phyloP scores from a whole-genome alignment of 1,140 invertebrate genomes.

The Thereuonema tuberculata region DNA sequence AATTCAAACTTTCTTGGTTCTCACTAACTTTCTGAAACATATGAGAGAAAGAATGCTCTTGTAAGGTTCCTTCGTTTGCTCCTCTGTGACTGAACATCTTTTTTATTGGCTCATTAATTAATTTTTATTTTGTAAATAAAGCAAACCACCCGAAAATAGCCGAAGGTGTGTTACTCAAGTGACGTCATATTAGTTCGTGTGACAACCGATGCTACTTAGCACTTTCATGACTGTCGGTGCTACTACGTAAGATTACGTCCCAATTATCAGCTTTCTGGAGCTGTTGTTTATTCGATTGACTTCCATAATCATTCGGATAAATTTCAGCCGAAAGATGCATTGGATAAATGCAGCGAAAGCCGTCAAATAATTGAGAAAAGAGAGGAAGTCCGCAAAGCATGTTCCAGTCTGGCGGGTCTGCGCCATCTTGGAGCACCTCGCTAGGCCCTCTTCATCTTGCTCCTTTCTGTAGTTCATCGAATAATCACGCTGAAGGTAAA shows the following conservation, averaged over 20 bases:
- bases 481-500: not conserved
- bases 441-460: slow-evolving; percentile 7
- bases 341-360: not conserved
- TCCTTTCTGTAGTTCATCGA: not conserved
- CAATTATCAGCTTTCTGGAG: not conserved
- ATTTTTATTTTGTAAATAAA: slow-evolving; percentile 6
- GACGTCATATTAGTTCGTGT: not conserved
- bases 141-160: not conserved
- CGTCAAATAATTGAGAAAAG: not conserved
- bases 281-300: not conserved
- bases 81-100: no score
- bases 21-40: no score
- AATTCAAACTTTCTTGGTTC: no score
- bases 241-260: not conserved
- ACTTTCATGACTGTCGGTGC: not conserved
- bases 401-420: slow-evolving; percentile 15
- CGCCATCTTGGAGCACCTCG: slow-evolving; percentile 15
- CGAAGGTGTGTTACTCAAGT: not conserved
- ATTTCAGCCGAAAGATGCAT: not conserved
- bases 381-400: not conserved
- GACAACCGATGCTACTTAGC: not conserved
- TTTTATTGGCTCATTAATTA: no score
- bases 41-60: no score
- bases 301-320: no score
- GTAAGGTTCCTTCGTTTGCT: no score